Percentiles rank a stretch among this genome's conserved stretches.
Evolutionary conservation across 1,140 invertebrate genomes (phyloP).

Genomic region (Metaphire vulgaris): DNA sequence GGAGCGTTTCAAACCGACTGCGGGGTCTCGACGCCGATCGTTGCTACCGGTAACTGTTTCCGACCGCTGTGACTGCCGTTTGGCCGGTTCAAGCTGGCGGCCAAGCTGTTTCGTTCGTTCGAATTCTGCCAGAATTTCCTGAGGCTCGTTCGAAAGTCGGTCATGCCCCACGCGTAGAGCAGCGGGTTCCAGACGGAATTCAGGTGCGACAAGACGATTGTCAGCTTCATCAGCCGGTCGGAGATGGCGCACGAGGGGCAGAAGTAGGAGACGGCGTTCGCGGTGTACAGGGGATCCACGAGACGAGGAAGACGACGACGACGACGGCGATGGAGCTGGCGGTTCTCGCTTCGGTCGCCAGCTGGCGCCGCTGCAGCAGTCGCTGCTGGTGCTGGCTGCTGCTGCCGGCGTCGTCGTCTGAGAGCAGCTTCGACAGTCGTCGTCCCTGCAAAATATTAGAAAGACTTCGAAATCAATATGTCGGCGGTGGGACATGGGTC

Average conservation of each 20-base stretch:
- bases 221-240: conserved; percentile 65
- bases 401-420: neutral
- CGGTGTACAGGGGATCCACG: conserved; percentile 88
- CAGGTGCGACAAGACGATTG: conserved; percentile 78
- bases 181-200: conserved; percentile 82
- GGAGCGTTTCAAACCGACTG: too few species aligned
- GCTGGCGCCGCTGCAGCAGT: neutral
- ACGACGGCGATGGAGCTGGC: conserved; percentile 59
- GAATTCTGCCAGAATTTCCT: neutral
- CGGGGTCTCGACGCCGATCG: too few species aligned
- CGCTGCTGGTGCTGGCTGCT: neutral
- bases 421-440: neutral
- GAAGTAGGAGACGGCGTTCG: conserved; percentile 68
- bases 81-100: too few species aligned
- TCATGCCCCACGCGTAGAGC: conserved; percentile 80
- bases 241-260: conserved; percentile 54
- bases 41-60: too few species aligned
- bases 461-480: too few species aligned
- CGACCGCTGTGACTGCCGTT: too few species aligned
- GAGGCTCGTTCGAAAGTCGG: conserved; percentile 60
- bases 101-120: neutral
- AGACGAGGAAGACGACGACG: conserved; percentile 82
- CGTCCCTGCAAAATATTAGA: neutral
- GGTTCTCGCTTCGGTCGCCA: neutral
- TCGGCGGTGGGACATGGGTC: too few species aligned